These are phyloP conservation scores for Sapajus apella DNA, from an alignment of 2,113 vertebrate species.

Conservation along the genomic window DNA sequence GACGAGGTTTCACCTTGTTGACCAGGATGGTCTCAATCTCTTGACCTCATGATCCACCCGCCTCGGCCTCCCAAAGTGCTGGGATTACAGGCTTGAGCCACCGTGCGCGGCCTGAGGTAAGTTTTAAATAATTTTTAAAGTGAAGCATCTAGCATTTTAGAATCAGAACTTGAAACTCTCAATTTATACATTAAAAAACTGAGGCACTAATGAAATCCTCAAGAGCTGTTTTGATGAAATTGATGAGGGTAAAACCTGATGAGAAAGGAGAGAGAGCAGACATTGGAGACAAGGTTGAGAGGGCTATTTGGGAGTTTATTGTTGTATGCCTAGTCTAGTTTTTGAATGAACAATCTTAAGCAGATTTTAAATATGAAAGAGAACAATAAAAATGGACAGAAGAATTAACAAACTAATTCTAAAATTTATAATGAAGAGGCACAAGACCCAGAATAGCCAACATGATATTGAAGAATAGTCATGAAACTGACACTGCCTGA, in stretches of 20 bases:
- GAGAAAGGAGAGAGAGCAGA: not conserved
- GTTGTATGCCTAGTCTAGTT: not conserved
- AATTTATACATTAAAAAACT: not conserved
- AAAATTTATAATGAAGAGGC: not conserved
- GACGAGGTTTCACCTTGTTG: no score
- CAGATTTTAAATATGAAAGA: not conserved
- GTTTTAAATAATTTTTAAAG: conserved; percentile 15
- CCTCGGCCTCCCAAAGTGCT: no score
- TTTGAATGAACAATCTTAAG: not conserved
- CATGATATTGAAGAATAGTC: not conserved
- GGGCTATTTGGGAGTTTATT: not conserved
- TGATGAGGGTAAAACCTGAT: not conserved
- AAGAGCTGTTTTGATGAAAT: not conserved
- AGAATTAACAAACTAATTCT: not conserved
- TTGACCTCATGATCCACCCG: no score
- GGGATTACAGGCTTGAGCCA: no score
- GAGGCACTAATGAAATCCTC: not conserved
- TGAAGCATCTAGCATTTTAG: not conserved
- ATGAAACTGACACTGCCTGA: not conserved
- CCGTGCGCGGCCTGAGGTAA: not conserved
- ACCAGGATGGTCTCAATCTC: no score
- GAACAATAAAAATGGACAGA: not conserved
- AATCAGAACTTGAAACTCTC: not conserved
- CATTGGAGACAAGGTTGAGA: not conserved
- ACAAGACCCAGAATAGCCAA: not conserved